Conservation (phyloP, 2,113 vertebrate species). For the Gorilla gorilla region DNA sequence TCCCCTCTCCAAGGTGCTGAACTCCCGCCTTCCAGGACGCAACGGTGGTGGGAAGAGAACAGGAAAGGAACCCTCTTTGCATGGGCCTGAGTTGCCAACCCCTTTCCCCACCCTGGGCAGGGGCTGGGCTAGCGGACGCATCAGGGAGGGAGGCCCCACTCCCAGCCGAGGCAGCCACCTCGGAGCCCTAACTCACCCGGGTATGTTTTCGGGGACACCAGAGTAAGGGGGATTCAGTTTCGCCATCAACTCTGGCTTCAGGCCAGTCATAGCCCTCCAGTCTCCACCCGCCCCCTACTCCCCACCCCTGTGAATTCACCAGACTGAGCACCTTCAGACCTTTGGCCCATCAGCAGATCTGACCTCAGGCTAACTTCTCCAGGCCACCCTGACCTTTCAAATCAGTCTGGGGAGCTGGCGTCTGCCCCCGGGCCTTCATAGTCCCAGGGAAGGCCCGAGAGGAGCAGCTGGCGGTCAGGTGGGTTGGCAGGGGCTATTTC, state of each 20-base stretch:
- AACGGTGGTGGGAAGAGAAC: not conserved
- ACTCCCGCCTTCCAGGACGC: not conserved
- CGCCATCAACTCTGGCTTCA: too few relatives aligned
- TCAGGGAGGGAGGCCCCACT: not conserved
- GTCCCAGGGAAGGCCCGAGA: not conserved
- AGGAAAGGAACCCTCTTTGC: not conserved
- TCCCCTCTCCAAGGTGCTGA: conserved; percentile 77
- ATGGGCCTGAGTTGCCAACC: not conserved
- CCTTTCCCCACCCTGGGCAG: not conserved
- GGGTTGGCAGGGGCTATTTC: not conserved
- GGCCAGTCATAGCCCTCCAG: not conserved
- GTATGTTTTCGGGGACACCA: not conserved
- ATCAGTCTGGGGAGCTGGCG: too few relatives aligned
- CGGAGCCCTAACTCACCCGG: rapidly evolving
- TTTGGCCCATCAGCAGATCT: not conserved
- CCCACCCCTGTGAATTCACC: not conserved
- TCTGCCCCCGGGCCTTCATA: not conserved
- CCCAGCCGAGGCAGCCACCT: not conserved
- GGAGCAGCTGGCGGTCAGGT: not conserved
- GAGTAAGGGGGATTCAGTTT: not conserved
- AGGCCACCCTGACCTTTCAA: not conserved
- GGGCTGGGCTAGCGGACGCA: too few relatives aligned
- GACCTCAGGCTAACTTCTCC: not conserved
- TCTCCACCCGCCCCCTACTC: rapidly evolving
- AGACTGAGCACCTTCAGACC: too few relatives aligned